Base-by-base conservation (phyloP, 2,888 invertebrate species). In the Lasioglossum lativentre region DNA sequence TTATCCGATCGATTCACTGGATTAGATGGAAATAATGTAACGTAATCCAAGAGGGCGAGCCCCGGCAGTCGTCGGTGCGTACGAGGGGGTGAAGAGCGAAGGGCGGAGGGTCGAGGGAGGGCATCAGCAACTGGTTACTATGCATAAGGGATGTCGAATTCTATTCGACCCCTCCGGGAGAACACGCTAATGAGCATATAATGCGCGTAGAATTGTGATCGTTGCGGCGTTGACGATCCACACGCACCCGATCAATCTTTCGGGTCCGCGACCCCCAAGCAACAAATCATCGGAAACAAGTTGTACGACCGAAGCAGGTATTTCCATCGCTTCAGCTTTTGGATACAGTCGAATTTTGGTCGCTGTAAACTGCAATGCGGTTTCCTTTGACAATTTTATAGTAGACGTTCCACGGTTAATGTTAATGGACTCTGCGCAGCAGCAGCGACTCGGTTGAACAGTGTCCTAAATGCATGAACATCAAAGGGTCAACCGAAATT, bases 121-220 rank as follows among this genome's bases (percentile, higher is more conserved):
- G 47, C 23, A 38, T 40, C 82, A 47, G 82, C 87, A 78, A 75
- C 86, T 86, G 86, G 80, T 90, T 89, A 84, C 83, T 90, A 90
- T 86, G 90, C 83, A 80, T 71, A 71, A 73, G 79, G 86, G 89
- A 83, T 75, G 88, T 79, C 42, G 75, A 82, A 79, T 80, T 73
- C 78, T 71, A 72, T 72, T 79, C 77, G 73, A 63, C 52, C 52
- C 73, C 72, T 23, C 3, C 75, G 56, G 80, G 70, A 66, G 45
- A 42, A 87, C 83, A 38, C 73, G 86, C 86, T 90, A 89, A 90
- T 90, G 90, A 90, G 89, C 87, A 85, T 86, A 85, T 90, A 90
- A 90, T 89, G 85, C 78, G 82, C 85, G 77, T 86, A 83, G 89
- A 87, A 89, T 87, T 75, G 85, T 86, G 87, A 90, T 89, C 84